Evolutionary conservation across 1,140 invertebrate species (phyloP).

Genomic region (Hylyphantes graminicola): DNA sequence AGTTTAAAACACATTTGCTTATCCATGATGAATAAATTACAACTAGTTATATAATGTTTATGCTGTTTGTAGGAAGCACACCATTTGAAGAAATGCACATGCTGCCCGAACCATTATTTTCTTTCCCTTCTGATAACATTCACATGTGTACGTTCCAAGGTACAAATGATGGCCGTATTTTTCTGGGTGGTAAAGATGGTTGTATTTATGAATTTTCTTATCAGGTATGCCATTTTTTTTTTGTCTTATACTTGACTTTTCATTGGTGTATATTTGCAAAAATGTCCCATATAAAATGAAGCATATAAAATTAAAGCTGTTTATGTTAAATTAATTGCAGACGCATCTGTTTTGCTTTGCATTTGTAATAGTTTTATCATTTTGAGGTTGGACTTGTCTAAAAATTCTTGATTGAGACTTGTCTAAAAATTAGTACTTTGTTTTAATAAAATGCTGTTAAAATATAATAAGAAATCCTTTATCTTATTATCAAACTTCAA

Average conservation of each 20-base stretch:
- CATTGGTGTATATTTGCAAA: too few relatives aligned
- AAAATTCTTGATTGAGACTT: too few relatives aligned
- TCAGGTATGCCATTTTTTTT: slow-evolving; percentile 74
- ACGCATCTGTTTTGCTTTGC: too few relatives aligned
- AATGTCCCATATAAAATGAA: too few relatives aligned
- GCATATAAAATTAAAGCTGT: too few relatives aligned
- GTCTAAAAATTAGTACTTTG: too few relatives aligned
- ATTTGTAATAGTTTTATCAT: too few relatives aligned
- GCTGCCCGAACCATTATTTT: slow-evolving; percentile 92
- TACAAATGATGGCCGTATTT: slow-evolving; percentile 87
- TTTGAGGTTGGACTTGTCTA: too few relatives aligned
- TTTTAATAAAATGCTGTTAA: too few relatives aligned
- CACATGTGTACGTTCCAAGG: slow-evolving; percentile 86
- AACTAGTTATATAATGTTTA: background rate
- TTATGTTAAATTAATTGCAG: too few relatives aligned
- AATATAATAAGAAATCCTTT: too few relatives aligned
- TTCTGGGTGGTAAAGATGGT: slow-evolving; percentile 94
- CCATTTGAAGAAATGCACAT: slow-evolving; percentile 85
- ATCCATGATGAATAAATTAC: background rate
- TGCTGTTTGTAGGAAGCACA: slow-evolving; percentile 39
- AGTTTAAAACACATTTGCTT: background rate
- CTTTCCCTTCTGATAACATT: slow-evolving; percentile 90
- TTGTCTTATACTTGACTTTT: background rate
- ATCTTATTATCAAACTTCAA: too few relatives aligned
- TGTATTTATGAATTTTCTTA: slow-evolving; percentile 96